phyloP scores from a whole-genome alignment of 1,140 invertebrate species.

The Coptotermes formosanus region DNA sequence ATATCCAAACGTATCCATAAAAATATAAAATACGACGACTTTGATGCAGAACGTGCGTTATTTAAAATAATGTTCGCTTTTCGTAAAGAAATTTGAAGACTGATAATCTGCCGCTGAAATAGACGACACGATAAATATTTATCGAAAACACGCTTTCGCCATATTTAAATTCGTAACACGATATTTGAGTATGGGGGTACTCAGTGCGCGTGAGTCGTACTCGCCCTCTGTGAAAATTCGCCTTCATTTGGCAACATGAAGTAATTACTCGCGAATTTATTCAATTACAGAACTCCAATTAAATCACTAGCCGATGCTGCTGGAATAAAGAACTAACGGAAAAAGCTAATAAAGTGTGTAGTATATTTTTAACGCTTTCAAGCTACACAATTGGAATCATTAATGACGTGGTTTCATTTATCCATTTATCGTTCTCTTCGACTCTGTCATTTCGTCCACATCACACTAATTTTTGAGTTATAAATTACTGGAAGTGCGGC shows the following conservation, averaged over 20 bases:
- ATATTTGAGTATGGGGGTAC: background rate
- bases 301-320: background rate
- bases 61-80: too few relatives aligned
- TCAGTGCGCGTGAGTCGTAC: background rate
- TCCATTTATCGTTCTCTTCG: background rate
- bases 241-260: background rate
- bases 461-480: too few relatives aligned
- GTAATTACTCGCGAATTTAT: background rate
- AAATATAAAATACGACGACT: too few relatives aligned
- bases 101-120: too few relatives aligned
- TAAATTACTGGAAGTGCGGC: too few relatives aligned
- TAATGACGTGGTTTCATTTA: background rate
- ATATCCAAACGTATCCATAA: too few relatives aligned
- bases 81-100: too few relatives aligned
- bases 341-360: background rate
- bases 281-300: conserved; percentile 2
- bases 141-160: too few relatives aligned
- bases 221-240: background rate
- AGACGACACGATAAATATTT: too few relatives aligned
- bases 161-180: background rate
- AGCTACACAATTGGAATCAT: background rate
- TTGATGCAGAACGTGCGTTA: too few relatives aligned
- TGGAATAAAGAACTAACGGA: background rate
- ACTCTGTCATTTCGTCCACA: background rate
- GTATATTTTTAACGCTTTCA: background rate